Evolutionary conservation across 2,113 vertebrate species (phyloP).

Genomic region (Ochotona princeps): DNA sequence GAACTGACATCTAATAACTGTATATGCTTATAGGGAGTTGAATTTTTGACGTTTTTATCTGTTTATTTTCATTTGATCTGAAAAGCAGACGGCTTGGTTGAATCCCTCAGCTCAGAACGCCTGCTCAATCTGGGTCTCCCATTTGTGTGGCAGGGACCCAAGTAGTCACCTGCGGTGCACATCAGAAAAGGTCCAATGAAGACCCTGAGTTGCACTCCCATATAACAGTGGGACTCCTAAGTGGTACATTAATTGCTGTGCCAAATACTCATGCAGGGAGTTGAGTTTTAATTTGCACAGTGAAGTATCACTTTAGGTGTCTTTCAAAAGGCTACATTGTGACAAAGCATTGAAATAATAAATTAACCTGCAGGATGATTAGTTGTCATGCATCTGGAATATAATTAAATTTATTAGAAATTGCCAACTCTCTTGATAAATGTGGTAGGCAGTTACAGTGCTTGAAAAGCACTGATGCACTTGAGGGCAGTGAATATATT

Average conservation of each 20-base stretch:
- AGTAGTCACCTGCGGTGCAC: too few species aligned
- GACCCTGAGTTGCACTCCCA: too few species aligned
- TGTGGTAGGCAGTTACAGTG: conserved; percentile 10
- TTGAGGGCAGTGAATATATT: background rate
- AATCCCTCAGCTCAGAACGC: too few species aligned
- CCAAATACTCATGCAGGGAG: background rate
- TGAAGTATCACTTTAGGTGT: conserved; percentile 26
- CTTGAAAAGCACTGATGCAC: background rate
- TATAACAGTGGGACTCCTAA: too few species aligned
- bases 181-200: too few species aligned
- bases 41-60: background rate
- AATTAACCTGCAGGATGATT: background rate
- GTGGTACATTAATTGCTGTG: too few species aligned
- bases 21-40: background rate
- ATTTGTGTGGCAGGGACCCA: too few species aligned
- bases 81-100: too few species aligned
- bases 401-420: conserved; percentile 34
- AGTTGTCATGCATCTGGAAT: conserved; percentile 34
- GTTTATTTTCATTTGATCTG: too few species aligned
- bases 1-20: too few species aligned
- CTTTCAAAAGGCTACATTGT: conserved; percentile 38
- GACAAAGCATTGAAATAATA: conserved; percentile 3
- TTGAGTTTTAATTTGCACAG: conserved; percentile 50
- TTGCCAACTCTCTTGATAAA: conserved; percentile 29
- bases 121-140: too few species aligned